Base-by-base conservation (phyloP, 2,113 vertebrate species). In the Callithrix jacchus region DNA sequence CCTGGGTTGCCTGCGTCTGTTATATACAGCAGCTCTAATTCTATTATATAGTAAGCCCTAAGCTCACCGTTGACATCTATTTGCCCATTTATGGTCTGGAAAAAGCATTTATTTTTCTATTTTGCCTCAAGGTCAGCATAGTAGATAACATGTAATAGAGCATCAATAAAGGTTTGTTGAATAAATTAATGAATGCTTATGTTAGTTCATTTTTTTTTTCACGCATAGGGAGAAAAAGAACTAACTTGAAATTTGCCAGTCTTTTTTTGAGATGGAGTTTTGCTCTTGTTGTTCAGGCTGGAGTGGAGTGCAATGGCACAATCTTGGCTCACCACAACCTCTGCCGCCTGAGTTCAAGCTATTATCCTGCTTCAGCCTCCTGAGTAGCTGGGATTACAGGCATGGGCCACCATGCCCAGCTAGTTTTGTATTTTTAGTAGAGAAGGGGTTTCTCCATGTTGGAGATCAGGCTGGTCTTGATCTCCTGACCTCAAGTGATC, bases 171-270 rank as follows among this genome's bases (percentile, higher is more conserved):
- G 89, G 14, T 52, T 81, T 81, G 21, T 89, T 95, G 89, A 95
- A 54, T 94, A 91, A 45, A 56, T 85, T 20, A 86, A 83, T 37
- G 37, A 94, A 71, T 79, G 20, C 56, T 81, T 68, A n/a, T 93
- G 5, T 37, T 81, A 45, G 47, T 87, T 87, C 20, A 35, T 77
- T 77, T 40, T 77, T 42, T 9, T 77, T 77, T 49, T 32, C n/a
- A 10, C 68, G 61, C 71, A 64, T 54, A 87, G 3, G 42, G 64
- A 77, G 17, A 82, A 52, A 93, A 85, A 40, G 5, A 89, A 84
- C 8, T 42, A 96, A 45, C 23, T 89, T 88, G 95, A 95, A 95
- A 74, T 73, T 89, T 95, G 17, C n/a, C 37, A 73, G 21, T 8
- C 3, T 61, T 61, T 61, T 58, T 64, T 64, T 64, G 61, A 64